phyloP scores from a whole-genome alignment of 2,113 vertebrate genomes.

The Bujurquina vittata region DNA sequence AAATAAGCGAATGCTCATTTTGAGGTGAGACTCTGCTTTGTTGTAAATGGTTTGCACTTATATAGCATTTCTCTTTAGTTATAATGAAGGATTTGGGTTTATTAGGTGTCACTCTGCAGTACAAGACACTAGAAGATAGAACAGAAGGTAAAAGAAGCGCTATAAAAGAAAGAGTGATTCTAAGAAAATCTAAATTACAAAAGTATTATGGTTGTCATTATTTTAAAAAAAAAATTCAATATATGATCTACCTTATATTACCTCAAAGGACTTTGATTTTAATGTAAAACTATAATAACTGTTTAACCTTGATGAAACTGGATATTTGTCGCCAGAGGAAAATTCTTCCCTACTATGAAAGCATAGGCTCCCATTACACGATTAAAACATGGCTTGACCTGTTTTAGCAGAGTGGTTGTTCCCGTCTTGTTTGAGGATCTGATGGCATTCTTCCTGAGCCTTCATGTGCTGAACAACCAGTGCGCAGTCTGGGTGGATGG shows the following conservation, averaged over 20 bases:
- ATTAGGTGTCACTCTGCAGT: not conserved
- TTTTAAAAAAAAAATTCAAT: not conserved
- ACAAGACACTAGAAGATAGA: not conserved
- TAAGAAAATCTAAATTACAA: not conserved
- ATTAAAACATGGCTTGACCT: conserved; percentile 39
- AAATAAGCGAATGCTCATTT: no score
- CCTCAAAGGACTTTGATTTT: not conserved
- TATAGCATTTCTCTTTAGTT: no score
- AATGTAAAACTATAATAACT: not conserved
- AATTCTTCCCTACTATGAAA: not conserved
- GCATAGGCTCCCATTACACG: not conserved
- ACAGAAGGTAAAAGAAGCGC: no score
- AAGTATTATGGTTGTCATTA: not conserved
- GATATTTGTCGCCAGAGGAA: not conserved
- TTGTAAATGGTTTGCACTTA: no score
- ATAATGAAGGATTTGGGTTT: no score
- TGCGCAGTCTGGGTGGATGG: conserved; percentile 80
- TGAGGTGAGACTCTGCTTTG: no score
- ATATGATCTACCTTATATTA: not conserved
- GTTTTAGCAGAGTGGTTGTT: conserved; percentile 48
- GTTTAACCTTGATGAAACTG: not conserved
- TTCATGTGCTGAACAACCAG: conserved; percentile 77
- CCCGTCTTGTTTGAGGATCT: conserved; percentile 58
- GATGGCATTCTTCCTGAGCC: conserved; percentile 73
- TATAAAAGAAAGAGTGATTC: not conserved